phyloP scores from a whole-genome alignment of 2,797 vertebrate genomes.

The Falco cherrug region DNA sequence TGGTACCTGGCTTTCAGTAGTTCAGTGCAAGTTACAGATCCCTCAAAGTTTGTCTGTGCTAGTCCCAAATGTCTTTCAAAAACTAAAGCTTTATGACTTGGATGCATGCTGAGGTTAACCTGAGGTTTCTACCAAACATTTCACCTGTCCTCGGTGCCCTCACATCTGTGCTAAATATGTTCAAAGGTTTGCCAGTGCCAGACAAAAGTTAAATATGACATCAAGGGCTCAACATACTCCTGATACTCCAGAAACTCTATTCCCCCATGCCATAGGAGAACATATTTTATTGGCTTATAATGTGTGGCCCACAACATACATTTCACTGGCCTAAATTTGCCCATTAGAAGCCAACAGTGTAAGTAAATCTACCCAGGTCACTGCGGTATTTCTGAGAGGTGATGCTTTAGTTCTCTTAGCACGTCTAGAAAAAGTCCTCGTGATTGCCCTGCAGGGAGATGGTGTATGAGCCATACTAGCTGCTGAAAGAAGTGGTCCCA shows the following conservation, averaged over 20 bases:
- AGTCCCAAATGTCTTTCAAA: background rate
- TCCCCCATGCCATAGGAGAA: background rate
- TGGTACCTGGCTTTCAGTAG: background rate
- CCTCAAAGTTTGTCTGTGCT: background rate
- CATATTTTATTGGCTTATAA: background rate
- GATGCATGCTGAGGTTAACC: background rate
- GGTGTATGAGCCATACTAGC: background rate
- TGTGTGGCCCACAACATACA: background rate
- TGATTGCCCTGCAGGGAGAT: background rate
- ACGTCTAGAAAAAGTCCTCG: background rate
- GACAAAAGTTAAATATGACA: background rate
- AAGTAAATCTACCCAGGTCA: background rate
- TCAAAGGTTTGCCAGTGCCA: background rate
- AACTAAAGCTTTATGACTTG: background rate
- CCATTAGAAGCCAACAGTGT: background rate
- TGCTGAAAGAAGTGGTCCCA: conserved; percentile 14
- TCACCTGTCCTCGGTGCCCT: background rate
- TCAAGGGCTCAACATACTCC: background rate
- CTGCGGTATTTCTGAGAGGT: background rate
- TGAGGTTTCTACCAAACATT: background rate
- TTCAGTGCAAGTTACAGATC: background rate
- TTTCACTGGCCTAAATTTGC: background rate
- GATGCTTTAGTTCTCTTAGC: conserved; percentile 6
- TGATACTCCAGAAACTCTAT: background rate
- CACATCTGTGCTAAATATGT: background rate